Evolutionary conservation across 2,888 invertebrate species (phyloP).

Genomic region (Latheticus oryzae): DNA sequence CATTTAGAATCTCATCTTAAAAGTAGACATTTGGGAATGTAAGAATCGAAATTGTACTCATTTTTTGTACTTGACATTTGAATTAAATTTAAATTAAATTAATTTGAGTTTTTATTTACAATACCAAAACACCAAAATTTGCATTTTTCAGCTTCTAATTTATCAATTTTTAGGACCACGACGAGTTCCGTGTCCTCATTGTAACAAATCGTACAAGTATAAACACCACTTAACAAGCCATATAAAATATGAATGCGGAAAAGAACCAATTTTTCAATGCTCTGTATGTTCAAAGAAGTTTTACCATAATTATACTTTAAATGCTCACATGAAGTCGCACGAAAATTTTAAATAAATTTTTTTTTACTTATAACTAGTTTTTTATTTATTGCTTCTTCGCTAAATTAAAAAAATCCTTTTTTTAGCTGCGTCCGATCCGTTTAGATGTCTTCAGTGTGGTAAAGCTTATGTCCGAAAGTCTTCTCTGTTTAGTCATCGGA

Average conservation of each 20-base stretch:
- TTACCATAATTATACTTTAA: slow-evolving; percentile 77
- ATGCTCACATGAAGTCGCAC: slow-evolving; percentile 69
- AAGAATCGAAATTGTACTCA: neutral
- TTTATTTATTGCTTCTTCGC: neutral
- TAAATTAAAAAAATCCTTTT: slow-evolving; percentile 9
- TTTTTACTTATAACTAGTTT: neutral
- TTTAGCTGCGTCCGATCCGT: slow-evolving; percentile 5
- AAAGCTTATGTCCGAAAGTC: slow-evolving; percentile 38
- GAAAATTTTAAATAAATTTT: slow-evolving; percentile 41
- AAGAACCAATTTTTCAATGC: slow-evolving; percentile 75
- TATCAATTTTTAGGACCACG: slow-evolving; percentile 21
- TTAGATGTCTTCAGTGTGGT: slow-evolving; percentile 11
- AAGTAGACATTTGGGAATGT: slow-evolving; percentile 34
- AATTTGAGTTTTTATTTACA: neutral
- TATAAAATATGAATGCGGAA: slow-evolving; percentile 76
- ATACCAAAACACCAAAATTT: neutral
- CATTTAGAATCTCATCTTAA: slow-evolving; percentile 41
- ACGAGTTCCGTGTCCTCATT: slow-evolving; percentile 70
- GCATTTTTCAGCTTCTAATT: slow-evolving; percentile 1
- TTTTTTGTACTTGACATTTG: neutral
- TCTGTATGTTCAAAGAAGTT: slow-evolving; percentile 73
- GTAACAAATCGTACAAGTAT: slow-evolving; percentile 69
- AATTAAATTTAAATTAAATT: neutral
- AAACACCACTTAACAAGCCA: slow-evolving; percentile 74
- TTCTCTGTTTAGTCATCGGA: slow-evolving; percentile 22